Evolutionary conservation across 2,888 invertebrate genomes (phyloP).

Genomic region (Minunthozetes semirufus): DNA sequence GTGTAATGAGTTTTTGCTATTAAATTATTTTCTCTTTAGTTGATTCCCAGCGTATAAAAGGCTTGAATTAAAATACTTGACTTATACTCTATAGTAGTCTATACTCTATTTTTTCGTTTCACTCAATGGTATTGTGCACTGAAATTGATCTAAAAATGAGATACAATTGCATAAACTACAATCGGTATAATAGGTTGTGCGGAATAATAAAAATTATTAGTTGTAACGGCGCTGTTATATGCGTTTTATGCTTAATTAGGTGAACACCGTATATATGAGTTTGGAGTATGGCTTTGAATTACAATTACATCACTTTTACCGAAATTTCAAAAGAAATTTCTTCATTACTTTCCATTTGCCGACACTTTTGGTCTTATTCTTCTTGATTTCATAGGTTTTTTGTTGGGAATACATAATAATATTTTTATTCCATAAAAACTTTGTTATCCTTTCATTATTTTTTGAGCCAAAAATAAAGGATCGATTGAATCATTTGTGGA

Average conservation of each 20-base stretch:
- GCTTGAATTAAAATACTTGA: slow-evolving; percentile 1
- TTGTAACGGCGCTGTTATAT: neutral
- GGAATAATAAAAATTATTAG: slow-evolving; percentile 1
- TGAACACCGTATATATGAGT: neutral
- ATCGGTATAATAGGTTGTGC: neutral
- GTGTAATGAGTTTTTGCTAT: slow-evolving; percentile 29
- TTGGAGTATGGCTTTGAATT: neutral
- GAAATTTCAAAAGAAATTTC: neutral
- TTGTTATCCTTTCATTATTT: neutral
- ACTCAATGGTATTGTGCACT: neutral
- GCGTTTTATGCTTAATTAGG: neutral
- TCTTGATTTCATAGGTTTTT: neutral
- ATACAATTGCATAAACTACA: slow-evolving; percentile 4
- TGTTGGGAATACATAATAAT: neutral
- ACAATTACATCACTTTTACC: neutral
- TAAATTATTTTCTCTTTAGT: slow-evolving; percentile 27
- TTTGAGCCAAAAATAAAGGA: neutral
- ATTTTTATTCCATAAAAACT: neutral
- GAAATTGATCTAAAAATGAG: neutral
- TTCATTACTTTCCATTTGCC: neutral
- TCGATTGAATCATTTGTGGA: neutral
- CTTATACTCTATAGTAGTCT: neutral
- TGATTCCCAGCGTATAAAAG: neutral
- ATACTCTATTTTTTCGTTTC: neutral
- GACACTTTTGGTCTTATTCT: neutral